Conservation (phyloP, 2,888 invertebrate species). For the Allolobophora icterica region DNA sequence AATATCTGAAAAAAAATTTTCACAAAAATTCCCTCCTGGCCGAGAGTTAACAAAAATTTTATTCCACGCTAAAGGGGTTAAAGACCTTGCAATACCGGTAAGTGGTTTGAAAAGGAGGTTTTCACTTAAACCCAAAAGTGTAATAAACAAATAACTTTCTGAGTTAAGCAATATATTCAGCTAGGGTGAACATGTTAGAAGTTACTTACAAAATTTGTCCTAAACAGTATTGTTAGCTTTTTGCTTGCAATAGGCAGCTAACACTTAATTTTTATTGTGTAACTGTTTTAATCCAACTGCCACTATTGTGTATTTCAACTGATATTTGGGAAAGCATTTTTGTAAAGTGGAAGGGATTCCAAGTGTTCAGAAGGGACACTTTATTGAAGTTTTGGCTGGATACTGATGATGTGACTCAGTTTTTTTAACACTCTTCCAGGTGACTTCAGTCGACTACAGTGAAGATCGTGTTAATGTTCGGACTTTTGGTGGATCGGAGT, state of each 20-base stretch:
- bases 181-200: background rate
- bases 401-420: background rate
- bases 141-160: no score
- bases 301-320: background rate
- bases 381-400: no score
- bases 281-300: background rate
- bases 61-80: no score
- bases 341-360: background rate
- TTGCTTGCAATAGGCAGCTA: background rate
- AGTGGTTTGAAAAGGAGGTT: no score
- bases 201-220: background rate
- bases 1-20: no score
- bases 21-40: no score
- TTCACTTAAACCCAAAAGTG: no score
- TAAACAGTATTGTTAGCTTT: background rate
- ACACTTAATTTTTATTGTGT: background rate
- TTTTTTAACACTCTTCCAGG: constrained; percentile 12
- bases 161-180: no score
- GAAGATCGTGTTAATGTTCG: constrained; percentile 51
- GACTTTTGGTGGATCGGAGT: constrained; percentile 53
- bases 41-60: no score
- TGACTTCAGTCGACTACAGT: constrained; percentile 36
- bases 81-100: no score
- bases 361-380: background rate
- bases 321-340: background rate